Base-by-base conservation (phyloP, 2,797 vertebrate genomes). In the Phoebastria nigripes region DNA sequence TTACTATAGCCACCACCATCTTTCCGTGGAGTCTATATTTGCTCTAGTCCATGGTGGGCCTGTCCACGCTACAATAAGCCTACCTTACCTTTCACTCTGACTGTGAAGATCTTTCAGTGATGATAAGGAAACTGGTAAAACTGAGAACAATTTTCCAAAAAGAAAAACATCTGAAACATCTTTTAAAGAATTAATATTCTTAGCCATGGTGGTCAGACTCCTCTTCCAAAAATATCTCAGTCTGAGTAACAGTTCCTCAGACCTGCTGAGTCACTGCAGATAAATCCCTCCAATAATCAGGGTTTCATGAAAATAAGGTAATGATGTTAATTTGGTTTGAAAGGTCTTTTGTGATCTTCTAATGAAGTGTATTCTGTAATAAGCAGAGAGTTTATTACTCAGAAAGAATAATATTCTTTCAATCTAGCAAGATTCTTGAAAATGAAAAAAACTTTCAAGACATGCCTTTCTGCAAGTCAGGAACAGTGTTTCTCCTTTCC, bases 211-310 rank as follows among this genome's bases (percentile, higher is more conserved):
- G 67, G 37, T 80, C 72, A 85, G 79, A n/a, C 21, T 82, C 15
- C 12, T 69, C 31, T 74, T 89, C 73, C 63, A 92, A 85, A 92
- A 77, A 56, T 77, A 63, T 54, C 72, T 55, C 44, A 6, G 8
- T 69, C 31, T 73, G 31, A 90, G 25, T 66, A 85, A 79, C 8
- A 8, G 12, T 39, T 89, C 56, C 37, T 89, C 67, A 89, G 74
- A 82, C 35, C 29, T 87, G 79, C 59, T 89, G 92, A 93, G 69
- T 94, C 95, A 95, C 41, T 91, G 91, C n/a, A 90, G 22, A 81
- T 67, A 93, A 95, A 94, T 88, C 79, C 33, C 41, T 92, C 44
- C 52, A 85, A 82, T 59, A 89, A 77, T 67, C 39, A 44, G 12
- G 11, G 10, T 49, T 90, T 90, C 47, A 63, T 61, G 31, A 85